Percentiles rank a stretch among this genome's conserved stretches.
These are phyloP conservation scores for Acrocephalus scirpaceus DNA, from an alignment of 2,797 vertebrate genomes.

Conservation along the genomic window DNA sequence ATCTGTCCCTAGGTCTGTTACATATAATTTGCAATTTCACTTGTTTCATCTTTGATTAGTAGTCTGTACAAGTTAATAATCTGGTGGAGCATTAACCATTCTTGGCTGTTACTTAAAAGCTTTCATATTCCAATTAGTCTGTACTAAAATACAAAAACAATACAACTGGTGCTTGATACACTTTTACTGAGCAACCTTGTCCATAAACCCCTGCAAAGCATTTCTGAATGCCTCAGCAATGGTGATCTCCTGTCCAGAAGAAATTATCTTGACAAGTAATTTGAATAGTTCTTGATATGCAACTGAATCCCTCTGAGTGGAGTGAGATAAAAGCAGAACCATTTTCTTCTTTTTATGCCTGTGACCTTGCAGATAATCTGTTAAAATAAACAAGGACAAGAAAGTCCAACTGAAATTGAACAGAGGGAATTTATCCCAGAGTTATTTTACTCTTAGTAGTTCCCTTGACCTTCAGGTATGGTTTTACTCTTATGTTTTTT, in stretches of 20 bases:
- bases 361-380: neutral
- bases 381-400: neutral
- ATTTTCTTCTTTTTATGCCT: neutral
- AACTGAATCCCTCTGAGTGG: neutral
- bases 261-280: neutral
- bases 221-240: neutral
- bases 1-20: constrained; percentile 30
- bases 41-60: constrained; percentile 39
- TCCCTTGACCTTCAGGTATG: neutral
- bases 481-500: neutral
- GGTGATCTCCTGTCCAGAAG: neutral
- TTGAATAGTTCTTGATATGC: neutral
- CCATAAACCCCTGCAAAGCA: neutral
- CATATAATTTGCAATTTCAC: constrained; percentile 43
- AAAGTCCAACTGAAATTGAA: neutral
- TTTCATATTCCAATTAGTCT: constrained; percentile 20
- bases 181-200: neutral
- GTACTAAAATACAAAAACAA: neutral
- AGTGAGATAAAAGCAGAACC: neutral
- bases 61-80: constrained; percentile 34
- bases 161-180: neutral
- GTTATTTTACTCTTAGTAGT: neutral
- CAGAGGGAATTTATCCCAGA: neutral
- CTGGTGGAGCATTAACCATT: neutral
- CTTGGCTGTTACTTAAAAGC: constrained; percentile 19